phyloP scores from a whole-genome alignment of 2,113 vertebrate species.

The Formicarius rufipectus region DNA sequence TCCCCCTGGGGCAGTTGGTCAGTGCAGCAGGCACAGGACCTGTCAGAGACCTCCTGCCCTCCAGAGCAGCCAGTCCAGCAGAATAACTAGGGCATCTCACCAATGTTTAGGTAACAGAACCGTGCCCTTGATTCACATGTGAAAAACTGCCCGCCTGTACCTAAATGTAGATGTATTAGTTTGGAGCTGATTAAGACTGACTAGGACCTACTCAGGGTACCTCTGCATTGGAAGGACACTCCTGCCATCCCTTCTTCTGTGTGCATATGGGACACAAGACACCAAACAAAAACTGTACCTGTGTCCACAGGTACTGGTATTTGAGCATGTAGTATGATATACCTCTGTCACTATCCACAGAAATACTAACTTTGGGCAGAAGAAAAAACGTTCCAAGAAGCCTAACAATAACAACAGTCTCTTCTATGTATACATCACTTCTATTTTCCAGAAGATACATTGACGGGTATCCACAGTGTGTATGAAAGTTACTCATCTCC shows the following conservation, averaged over 20 bases:
- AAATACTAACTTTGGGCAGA: neutral
- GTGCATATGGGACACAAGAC: neutral
- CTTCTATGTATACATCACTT: neutral
- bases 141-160: neutral
- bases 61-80: neutral
- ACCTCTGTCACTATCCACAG: neutral
- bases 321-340: neutral
- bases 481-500: neutral
- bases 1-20: neutral
- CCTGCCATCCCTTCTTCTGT: neutral
- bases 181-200: neutral
- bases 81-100: no score
- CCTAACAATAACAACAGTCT: neutral
- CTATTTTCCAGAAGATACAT: neutral
- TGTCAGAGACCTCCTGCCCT: neutral
- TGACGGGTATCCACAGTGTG: neutral
- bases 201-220: neutral
- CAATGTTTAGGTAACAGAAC: neutral
- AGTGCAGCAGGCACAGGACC: neutral
- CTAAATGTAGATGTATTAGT: neutral
- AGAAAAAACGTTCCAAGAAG: neutral
- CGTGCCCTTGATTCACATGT: neutral
- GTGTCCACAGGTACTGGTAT: neutral
- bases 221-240: neutral
- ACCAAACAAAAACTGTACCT: neutral